These are phyloP conservation scores for Chlorodrepanis virens DNA, from an alignment of 2,113 vertebrate species.

Conservation along the genomic window DNA sequence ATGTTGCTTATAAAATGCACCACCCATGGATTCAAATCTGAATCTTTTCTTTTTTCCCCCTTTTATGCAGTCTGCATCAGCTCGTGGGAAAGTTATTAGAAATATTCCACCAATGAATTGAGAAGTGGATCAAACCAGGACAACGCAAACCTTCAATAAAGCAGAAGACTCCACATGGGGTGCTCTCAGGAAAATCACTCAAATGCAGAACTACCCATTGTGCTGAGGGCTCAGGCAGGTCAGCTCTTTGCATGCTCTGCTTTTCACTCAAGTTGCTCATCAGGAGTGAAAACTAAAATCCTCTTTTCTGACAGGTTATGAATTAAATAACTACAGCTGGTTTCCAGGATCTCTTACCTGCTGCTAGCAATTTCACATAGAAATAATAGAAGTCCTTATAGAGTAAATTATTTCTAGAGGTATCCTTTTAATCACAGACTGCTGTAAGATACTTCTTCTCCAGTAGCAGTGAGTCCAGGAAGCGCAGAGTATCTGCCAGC, in stretches of 20 bases:
- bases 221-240: neutral
- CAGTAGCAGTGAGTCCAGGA: neutral
- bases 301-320: neutral
- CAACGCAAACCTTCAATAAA: neutral
- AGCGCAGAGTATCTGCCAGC: neutral
- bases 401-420: neutral
- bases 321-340: conserved; percentile 1
- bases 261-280: neutral
- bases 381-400: neutral
- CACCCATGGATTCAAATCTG: neutral
- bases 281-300: neutral
- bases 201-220: neutral
- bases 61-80: neutral
- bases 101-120: neutral
- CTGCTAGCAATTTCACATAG: neutral
- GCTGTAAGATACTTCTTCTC: neutral
- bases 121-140: neutral
- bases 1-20: neutral
- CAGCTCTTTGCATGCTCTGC: neutral
- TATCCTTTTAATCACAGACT: neutral
- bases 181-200: neutral
- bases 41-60: neutral
- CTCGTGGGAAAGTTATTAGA: neutral
- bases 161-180: neutral
- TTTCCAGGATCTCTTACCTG: neutral